Base-by-base conservation (phyloP, 2,888 invertebrate genomes). In the Nudaria mundana region DNA sequence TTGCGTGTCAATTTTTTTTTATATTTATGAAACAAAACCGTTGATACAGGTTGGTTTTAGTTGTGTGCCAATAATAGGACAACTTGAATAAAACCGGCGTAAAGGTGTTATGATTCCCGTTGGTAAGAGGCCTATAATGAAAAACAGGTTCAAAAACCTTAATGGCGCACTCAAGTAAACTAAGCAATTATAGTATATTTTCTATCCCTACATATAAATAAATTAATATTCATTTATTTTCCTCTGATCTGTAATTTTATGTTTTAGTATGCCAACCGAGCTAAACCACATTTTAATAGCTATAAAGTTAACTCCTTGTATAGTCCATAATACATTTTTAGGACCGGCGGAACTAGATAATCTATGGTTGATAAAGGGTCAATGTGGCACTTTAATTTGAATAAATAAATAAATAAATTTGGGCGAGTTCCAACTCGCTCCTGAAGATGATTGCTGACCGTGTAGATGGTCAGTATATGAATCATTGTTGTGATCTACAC, bases 1-100 rank as follows among this genome's bases (percentile, higher is more conserved):
- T 49, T 40, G 49, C 58, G 59, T 61, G 59, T 44, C 38, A 31
- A n/a, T 44, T 15, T 33, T 32, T 15, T 34, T 28, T 42, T 23
- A 46, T 38, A 30, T 30, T 34, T 42, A 15, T 22, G 25, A 30
- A 28, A 29, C 11, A 15, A 40, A 22, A 31, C n/a, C 20, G 7
- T n/a, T 3, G 4, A n/a, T 15, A 8, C 6, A 5, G n/a, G 0
- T 7, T 26, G 13, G 4, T 28, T 28, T n/a, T 28, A n/a, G 1
- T 15, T 14, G 12, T 20, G 10, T 15, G 28, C 14, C 13, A 20
- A 20, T 13, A 30, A 22, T 20, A 13, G 5, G 8, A 8, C 18
- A 13, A n/a, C 23, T n/a, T 28, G 13, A 1, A 28, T 14, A 14
- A 14, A 14, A 14, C 14, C 26, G 14, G 7, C 6, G 4, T 14